A percentile compares a stretch with the other conserved stretches of the same genome.
Conservation (phyloP, 2,888 invertebrate genomes). For the Carabus problematicus region DNA sequence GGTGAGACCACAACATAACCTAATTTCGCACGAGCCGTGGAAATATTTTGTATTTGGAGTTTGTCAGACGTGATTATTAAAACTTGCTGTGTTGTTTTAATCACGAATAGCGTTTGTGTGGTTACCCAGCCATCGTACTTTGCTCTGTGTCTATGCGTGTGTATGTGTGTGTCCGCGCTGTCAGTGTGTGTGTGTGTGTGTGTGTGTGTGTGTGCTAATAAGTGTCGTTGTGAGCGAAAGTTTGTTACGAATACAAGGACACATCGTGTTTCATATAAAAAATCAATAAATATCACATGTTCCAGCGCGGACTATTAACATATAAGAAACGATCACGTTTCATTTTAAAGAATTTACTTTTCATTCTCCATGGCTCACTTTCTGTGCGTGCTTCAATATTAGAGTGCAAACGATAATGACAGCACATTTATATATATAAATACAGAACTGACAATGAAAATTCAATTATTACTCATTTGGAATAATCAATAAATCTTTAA, state of each 20-base stretch:
- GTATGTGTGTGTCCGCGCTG: no score
- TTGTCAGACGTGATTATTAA: no score
- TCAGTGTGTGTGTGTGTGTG: no score
- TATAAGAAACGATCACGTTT: conserved; percentile 35
- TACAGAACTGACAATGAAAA: background rate
- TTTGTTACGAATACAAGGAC: conserved; percentile 36
- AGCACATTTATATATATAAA: no score
- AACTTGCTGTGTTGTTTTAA: no score
- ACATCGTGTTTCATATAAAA: conserved; percentile 8
- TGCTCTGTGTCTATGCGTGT: no score
- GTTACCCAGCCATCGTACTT: no score
- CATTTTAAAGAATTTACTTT: conserved; percentile 23
- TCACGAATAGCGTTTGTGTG: no score
- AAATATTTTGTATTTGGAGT: no score
- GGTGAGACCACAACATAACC: conserved; percentile 38
- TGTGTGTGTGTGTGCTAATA: background rate
- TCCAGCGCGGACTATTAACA: conserved; percentile 22
- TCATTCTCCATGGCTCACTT: conserved; percentile 29
- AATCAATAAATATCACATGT: conserved; percentile 38
- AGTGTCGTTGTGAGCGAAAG: conserved; percentile 25
- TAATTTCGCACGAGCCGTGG: conserved; percentile 16
- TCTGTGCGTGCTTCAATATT: no score
- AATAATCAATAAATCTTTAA: background rate
- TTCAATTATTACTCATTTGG: background rate
- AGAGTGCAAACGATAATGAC: no score